Evolutionary conservation across 2,888 invertebrate genomes (phyloP), one percentile per base, ranked within the genome.

Genomic region (Cantharis nigra): DNA sequence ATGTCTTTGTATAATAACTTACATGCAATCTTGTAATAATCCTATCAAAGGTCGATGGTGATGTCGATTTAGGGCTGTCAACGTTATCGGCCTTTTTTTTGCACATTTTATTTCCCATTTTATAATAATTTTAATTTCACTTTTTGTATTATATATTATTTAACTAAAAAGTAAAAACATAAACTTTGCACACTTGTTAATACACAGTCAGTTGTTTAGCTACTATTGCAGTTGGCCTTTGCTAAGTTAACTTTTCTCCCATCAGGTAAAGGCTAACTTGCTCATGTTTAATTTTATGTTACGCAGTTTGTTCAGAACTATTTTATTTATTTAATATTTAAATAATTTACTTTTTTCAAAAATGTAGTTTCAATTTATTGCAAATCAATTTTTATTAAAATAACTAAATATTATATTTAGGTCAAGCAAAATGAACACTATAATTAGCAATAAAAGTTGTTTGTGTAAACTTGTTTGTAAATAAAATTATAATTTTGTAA

Each of bases 21-120:
- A 88, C 88, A 80, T 87, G 86, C 74, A 87, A 82, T 83, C 87
- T 85, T 79, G 84, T 86, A 79, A 88, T 85, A 81, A 88, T 87
- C 84, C 87, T 82, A 80, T 87, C 86, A 75, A 88, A 84, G 63
- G 85, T 83, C 33, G 85, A 84, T 67, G 86, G 83, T 72, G 84
- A 82, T 76, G 86, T 83, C 72, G 83, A 82, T 77, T 83, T 83
- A n/a, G 80, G 79, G 63, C 80, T 82, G 71, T 87, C 87, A 14
- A 74, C 80, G 28, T 75, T 79, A 69, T 82, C 84, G 77, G 83
- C 83, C 80, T 87, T 87, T 83, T 86, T 87, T 82, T 87, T 88
- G 81, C 87, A 88, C 83, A 88, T 82, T 81, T 86, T 87, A 81
- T 87, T 87, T 13, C 88, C 88, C 88, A 88, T 88, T 28, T 18